Percentiles rank a stretch among this genome's conserved stretches.
phyloP scores from a whole-genome alignment of 2,797 vertebrate genomes.

The Triplophysa bombifrons region DNA sequence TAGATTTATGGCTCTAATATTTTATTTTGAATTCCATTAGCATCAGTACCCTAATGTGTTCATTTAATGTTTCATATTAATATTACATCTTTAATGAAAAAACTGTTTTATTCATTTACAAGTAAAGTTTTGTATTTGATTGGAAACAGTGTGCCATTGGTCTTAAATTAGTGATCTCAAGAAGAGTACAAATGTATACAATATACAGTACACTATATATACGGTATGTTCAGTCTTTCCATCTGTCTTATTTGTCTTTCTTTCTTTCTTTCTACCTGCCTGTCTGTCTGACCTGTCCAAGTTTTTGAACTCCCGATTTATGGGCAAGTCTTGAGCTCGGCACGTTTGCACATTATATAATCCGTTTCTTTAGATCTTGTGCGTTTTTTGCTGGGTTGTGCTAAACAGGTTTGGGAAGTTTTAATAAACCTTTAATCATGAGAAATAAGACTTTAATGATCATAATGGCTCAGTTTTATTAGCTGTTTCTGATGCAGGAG shows the following conservation, averaged over 20 bases:
- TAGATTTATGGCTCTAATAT: slow-evolving; percentile 21
- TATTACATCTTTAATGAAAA: slow-evolving; percentile 3
- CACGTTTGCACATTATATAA: neutral
- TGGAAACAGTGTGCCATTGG: slow-evolving; percentile 2
- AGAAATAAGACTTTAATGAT: neutral
- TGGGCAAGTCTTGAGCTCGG: neutral
- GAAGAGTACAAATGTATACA: neutral
- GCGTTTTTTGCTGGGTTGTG: neutral
- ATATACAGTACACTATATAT: neutral
- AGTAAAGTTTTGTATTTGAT: slow-evolving; percentile 21
- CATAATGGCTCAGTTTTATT: neutral
- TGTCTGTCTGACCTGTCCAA: slow-evolving; percentile 6
- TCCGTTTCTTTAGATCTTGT: neutral
- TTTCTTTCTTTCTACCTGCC: neutral
- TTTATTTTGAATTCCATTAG: slow-evolving; percentile 24
- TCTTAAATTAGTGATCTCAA: neutral
- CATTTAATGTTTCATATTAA: neutral
- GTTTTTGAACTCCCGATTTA: too few relatives aligned
- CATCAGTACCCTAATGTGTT: slow-evolving; percentile 17
- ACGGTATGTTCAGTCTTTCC: too few relatives aligned
- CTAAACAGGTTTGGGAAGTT: slow-evolving; percentile 4
- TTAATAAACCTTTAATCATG: slow-evolving; percentile 19
- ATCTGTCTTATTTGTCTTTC: slow-evolving; percentile 21
- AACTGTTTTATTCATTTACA: neutral
- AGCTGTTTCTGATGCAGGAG: neutral